phyloP scores from a whole-genome alignment of 2,797 vertebrate species.

The Halcyon leucocephala region DNA sequence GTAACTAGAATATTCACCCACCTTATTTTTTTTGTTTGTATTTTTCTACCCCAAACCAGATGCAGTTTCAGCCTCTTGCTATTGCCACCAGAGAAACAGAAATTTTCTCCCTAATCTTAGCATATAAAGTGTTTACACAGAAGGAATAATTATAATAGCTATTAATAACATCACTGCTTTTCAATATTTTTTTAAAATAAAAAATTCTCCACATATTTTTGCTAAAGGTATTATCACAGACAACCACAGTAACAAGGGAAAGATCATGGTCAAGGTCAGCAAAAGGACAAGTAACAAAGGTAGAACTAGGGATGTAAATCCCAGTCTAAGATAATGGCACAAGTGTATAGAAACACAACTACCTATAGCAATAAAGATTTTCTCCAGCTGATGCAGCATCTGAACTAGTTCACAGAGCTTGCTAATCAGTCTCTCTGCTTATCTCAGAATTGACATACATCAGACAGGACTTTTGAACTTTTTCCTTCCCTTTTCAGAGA shows the following conservation, averaged over 20 bases:
- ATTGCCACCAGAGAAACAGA: not conserved
- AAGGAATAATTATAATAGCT: not conserved
- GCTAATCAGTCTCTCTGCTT: not conserved
- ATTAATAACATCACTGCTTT: not conserved
- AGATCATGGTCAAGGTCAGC: not conserved
- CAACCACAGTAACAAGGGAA: not conserved
- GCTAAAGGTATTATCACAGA: not conserved
- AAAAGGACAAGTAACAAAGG: not conserved
- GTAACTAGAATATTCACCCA: not conserved
- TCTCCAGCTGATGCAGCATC: not conserved
- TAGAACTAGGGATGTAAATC: not conserved
- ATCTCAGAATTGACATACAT: not conserved
- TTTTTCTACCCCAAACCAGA: not conserved
- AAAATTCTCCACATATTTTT: not conserved
- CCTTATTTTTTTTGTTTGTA: not conserved
- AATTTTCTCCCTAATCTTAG: not conserved
- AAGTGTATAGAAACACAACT: not conserved
- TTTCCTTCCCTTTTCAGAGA: not conserved
- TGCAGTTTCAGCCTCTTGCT: not conserved
- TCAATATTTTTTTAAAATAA: not conserved
- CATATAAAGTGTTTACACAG: not conserved
- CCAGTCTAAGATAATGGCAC: not conserved
- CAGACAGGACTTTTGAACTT: not conserved
- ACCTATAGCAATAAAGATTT: not conserved
- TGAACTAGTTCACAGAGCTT: not conserved